phyloP scores from a whole-genome alignment of 2,888 invertebrate species.

The Nomada fucata region DNA sequence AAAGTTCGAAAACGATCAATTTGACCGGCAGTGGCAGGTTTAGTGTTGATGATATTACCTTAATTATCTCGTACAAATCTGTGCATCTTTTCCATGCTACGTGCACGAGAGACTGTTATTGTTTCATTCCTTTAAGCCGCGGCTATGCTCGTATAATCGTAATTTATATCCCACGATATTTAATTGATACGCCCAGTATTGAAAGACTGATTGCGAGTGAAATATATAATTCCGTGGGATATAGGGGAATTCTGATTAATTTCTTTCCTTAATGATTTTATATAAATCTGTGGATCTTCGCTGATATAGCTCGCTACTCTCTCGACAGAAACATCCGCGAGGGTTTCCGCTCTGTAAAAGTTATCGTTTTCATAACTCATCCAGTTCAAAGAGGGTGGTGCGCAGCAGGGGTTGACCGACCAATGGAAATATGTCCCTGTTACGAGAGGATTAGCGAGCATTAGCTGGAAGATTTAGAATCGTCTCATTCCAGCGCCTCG shows the following conservation, averaged over 20 bases:
- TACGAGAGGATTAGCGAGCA: slow-evolving; percentile 79
- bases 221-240: no score
- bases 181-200: background rate
- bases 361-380: slow-evolving; percentile 79
- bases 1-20: no score
- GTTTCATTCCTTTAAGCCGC: background rate
- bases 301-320: slow-evolving; percentile 41
- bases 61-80: no score
- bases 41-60: no score
- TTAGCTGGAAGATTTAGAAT: slow-evolving; percentile 79
- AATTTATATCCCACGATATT: background rate
- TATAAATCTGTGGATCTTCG: slow-evolving; percentile 74
- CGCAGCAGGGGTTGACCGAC: slow-evolving; percentile 57
- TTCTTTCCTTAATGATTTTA: slow-evolving; percentile 47
- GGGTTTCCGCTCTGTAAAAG: slow-evolving; percentile 64
- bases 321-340: slow-evolving; percentile 33
- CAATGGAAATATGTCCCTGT: slow-evolving; percentile 79
- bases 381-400: slow-evolving; percentile 59
- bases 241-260: background rate
- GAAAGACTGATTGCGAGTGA: background rate
- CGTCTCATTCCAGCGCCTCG: slow-evolving; percentile 67
- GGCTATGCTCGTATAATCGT: background rate
- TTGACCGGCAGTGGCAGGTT: no score
- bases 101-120: no score
- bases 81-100: no score